phyloP scores from a whole-genome alignment of 2,113 vertebrate species.

The Eira barbara region DNA sequence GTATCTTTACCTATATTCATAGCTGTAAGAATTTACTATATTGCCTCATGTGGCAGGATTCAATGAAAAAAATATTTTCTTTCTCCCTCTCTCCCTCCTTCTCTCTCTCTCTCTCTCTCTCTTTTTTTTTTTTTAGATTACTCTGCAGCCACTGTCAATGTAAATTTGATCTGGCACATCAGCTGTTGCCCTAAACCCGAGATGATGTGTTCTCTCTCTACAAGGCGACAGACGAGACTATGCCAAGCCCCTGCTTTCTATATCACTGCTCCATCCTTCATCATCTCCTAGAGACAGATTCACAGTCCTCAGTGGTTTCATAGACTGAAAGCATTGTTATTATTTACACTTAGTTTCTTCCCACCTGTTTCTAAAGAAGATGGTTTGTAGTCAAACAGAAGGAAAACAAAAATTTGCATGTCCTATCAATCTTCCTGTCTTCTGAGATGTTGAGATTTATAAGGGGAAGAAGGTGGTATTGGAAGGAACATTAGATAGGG shows the following conservation, averaged over 20 bases:
- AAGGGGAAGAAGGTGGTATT: not conserved
- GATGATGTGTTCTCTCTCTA: constrained; percentile 23
- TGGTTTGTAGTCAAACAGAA: not conserved
- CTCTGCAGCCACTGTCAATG: not conserved
- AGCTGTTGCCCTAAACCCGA: not conserved
- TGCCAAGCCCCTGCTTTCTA: not conserved
- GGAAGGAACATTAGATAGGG: not conserved
- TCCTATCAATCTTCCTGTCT: constrained; percentile 21
- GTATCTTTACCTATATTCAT: not conserved
- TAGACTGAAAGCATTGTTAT: not conserved
- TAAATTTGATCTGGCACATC: not conserved
- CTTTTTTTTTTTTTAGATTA: not conserved
- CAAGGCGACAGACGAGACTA: not conserved
- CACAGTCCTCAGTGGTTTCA: constrained; percentile 12
- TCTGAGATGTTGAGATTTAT: not conserved
- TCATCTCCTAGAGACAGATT: constrained; percentile 46
- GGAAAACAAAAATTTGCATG: constrained; percentile 21
- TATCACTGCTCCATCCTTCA: not conserved
- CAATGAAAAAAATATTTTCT: too few species aligned
- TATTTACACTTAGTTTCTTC: constrained; percentile 62
- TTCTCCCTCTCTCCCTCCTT: accelerated
- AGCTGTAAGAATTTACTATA: not conserved
- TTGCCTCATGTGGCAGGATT: not conserved
- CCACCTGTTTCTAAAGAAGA: not conserved
- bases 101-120: not conserved